Conservation (phyloP, 2,113 vertebrate species). For the Pseudolaguvia tuberculata region DNA sequence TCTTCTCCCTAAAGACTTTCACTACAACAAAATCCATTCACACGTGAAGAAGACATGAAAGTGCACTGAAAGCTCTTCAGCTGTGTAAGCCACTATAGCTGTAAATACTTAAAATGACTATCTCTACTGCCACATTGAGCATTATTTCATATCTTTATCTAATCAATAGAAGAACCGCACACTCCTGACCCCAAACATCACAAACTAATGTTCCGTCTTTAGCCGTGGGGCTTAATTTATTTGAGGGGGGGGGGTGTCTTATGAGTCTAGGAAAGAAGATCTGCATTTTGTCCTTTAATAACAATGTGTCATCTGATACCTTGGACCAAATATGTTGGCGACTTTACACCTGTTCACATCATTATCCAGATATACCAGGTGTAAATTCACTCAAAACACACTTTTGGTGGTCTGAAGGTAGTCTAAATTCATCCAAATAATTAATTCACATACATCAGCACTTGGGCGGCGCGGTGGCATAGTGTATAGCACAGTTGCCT, state of each 20-base stretch:
- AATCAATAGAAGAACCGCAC: background rate
- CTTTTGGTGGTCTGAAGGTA: too few species aligned
- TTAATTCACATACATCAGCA: too few species aligned
- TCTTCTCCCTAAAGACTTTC: background rate
- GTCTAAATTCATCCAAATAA: too few species aligned
- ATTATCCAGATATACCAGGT: too few species aligned
- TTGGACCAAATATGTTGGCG: background rate
- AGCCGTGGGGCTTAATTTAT: background rate
- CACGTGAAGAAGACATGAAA: background rate
- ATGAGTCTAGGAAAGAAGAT: background rate
- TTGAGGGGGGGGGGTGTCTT: too few species aligned
- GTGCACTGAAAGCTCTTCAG: background rate
- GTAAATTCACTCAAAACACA: too few species aligned
- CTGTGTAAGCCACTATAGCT: background rate
- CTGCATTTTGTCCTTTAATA: background rate
- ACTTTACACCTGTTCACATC: too few species aligned
- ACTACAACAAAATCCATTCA: background rate
- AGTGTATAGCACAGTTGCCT: too few species aligned
- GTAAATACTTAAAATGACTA: background rate
- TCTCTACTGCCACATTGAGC: too few species aligned
- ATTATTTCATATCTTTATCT: background rate
- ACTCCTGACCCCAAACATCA: background rate
- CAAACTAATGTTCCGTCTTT: background rate
- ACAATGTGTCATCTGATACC: background rate
- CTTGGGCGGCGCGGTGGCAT: too few species aligned